A percentile compares a stretch with the other conserved stretches of the same genome.
Evolutionary conservation across 2,888 invertebrate species (phyloP).

Genomic region (Folsomia candida): DNA sequence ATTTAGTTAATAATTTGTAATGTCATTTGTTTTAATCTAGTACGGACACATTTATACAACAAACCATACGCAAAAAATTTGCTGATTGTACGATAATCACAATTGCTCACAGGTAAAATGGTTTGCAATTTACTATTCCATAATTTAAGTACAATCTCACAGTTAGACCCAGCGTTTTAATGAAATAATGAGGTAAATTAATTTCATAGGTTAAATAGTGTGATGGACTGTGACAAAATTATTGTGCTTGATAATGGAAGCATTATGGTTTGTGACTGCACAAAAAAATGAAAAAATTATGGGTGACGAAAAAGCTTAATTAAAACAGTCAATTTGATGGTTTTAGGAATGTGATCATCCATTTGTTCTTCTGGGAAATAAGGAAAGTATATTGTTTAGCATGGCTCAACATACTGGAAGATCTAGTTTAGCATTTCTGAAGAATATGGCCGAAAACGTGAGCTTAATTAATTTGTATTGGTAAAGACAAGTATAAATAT

Average conservation of each 20-base stretch:
- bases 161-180: no score
- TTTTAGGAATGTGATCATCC: slow-evolving; percentile 73
- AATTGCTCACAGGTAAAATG: slow-evolving; percentile 84
- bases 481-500: no score
- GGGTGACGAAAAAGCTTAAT: neutral
- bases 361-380: slow-evolving; percentile 63
- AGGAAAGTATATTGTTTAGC: slow-evolving; percentile 64
- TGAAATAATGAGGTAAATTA: no score
- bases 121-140: no score
- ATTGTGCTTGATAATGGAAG: slow-evolving; percentile 80
- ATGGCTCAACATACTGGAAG: slow-evolving; percentile 71
- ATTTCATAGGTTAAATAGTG: slow-evolving; percentile 83
- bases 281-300: neutral
- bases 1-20: neutral
- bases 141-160: no score
- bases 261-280: slow-evolving; percentile 56
- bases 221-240: slow-evolving; percentile 87
- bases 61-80: slow-evolving; percentile 75
- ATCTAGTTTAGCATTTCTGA: slow-evolving; percentile 48
- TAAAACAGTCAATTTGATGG: neutral
- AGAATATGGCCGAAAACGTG: neutral
- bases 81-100: slow-evolving; percentile 80
- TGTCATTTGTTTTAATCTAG: slow-evolving; percentile 53
- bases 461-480: no score
- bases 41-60: slow-evolving; percentile 80